Base-by-base conservation (phyloP, 2,888 invertebrate genomes). In the Hermaeophaga mercurialis region DNA sequence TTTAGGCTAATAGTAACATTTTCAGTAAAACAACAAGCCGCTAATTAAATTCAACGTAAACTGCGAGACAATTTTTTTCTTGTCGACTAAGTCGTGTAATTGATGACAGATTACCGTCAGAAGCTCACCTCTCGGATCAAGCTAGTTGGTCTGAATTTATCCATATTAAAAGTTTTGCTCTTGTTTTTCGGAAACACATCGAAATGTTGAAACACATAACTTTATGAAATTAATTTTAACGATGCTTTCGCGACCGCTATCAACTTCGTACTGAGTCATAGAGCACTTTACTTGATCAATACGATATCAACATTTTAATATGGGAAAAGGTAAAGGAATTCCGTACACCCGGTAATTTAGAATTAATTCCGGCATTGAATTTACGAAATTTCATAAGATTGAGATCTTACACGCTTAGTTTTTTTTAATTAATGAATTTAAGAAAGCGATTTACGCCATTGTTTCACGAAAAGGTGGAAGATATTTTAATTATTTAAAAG, bases 241-340 rank as follows among this genome's bases (percentile, higher is more conserved):
- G 58, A 56, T 57, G 57, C 48, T 57, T 60, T 46, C 58, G 12
- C 62, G 57, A 24, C 61, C 68, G 68, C 70, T 66, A 70, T 65
- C 66, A 64, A 66, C 66, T 62, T 67, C 60, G 64, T 66, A 72
- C 73, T 73, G 71, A 73, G 64, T 72, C 70, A 68, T 67, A 66
- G 33, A 11, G 39, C 9, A 39, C 22, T 39, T 39, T 6, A 39
- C 22, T 39, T 39, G 18, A 39, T 18, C 22, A 18, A 39, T 18
- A 72, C 71, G 70, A 72, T 69, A 72, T 70, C 70, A 71, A 68
- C 14, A 9, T 36, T 36, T 39, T 39, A 39, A 39, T 39, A 39
- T 39, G 22, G 39, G 18, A 39, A 39, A 39, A 11, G 39, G 18
- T 18, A 39, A 39, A 39, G 39, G 39, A 39, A 39, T 39, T 39